phyloP scores from a whole-genome alignment of 37 sponge, comb jelly and placozoan genomes.

The Agelas oroides region DNA sequence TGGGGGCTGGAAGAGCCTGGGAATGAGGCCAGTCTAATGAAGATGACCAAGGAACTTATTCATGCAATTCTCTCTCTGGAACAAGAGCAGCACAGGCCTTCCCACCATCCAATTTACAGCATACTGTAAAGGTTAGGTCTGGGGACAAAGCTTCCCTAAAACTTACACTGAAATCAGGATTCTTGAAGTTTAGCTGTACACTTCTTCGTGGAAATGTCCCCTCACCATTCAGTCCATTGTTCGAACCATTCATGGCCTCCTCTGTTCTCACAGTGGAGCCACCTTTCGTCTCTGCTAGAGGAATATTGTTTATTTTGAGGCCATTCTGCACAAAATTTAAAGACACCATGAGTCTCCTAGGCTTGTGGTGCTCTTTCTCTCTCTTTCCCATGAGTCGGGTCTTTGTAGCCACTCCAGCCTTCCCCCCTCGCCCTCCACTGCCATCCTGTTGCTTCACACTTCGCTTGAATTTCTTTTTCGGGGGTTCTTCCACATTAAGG shows the following conservation, averaged over 20 bases:
- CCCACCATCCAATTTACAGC: too few species aligned
- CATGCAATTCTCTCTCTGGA: too few species aligned
- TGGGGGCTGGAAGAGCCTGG: too few species aligned
- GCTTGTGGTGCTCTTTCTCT: background rate
- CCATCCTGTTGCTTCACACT: too few species aligned
- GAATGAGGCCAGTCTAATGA: too few species aligned
- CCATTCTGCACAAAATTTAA: constrained; percentile 1
- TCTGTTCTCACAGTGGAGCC: background rate
- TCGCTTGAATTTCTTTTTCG: constrained; percentile 25
- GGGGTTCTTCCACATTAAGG: constrained; percentile 12
- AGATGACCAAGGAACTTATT: too few species aligned
- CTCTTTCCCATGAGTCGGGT: background rate
- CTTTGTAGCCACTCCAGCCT: too few species aligned
- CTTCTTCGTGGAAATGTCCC: too few species aligned
- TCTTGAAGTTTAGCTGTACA: background rate
- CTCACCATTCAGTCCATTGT: background rate
- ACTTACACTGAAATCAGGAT: background rate
- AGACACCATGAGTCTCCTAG: constrained; percentile 14
- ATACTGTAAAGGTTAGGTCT: too few species aligned
- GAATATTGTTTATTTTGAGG: background rate
- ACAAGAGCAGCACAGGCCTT: too few species aligned
- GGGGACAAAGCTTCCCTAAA: too few species aligned
- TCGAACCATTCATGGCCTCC: background rate
- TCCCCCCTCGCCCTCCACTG: too few species aligned
- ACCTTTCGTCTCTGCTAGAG: background rate